These are phyloP conservation scores for Drosophila quinaria DNA, from an alignment of 2,888 invertebrate species.

Conservation along the genomic window DNA sequence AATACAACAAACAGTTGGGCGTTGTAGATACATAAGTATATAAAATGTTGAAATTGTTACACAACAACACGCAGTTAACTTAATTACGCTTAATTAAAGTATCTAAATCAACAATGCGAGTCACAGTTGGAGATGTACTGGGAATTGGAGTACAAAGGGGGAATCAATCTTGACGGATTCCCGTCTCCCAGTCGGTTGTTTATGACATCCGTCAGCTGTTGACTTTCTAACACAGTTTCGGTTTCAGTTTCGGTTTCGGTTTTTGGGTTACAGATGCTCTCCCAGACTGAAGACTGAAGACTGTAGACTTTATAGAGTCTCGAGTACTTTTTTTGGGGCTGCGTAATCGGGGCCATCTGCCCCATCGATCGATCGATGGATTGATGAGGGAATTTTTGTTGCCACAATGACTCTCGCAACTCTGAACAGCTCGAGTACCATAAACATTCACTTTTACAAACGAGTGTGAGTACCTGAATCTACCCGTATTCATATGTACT, in stretches of 20 bases:
- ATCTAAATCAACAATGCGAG: constrained; percentile 50
- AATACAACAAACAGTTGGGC: constrained; percentile 26
- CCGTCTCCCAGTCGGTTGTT: constrained; percentile 32
- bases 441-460: constrained; percentile 77
- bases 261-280: constrained; percentile 31
- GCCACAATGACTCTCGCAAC: constrained; percentile 65
- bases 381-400: constrained; percentile 24
- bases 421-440: constrained; percentile 61
- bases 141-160: constrained; percentile 13
- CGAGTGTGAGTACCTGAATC: constrained; percentile 21
- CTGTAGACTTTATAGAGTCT: constrained; percentile 9
- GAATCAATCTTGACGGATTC: constrained; percentile 2
- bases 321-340: constrained; percentile 44
- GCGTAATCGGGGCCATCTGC: constrained; percentile 66
- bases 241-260: too few relatives aligned
- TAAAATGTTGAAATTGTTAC: constrained; percentile 43
- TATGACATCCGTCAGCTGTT: constrained; percentile 62
- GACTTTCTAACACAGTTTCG: constrained; percentile 61
- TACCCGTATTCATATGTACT: not conserved
- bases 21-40: not conserved
- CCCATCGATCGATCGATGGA: constrained; percentile 25
- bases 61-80: constrained; percentile 57
- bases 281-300: constrained; percentile 16
- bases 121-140: constrained; percentile 15
- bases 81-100: constrained; percentile 66